Evolutionary conservation across 2,888 invertebrate genomes (phyloP), one percentile per base, ranked within the genome.

Genomic region (Phaedon cochleariae): DNA sequence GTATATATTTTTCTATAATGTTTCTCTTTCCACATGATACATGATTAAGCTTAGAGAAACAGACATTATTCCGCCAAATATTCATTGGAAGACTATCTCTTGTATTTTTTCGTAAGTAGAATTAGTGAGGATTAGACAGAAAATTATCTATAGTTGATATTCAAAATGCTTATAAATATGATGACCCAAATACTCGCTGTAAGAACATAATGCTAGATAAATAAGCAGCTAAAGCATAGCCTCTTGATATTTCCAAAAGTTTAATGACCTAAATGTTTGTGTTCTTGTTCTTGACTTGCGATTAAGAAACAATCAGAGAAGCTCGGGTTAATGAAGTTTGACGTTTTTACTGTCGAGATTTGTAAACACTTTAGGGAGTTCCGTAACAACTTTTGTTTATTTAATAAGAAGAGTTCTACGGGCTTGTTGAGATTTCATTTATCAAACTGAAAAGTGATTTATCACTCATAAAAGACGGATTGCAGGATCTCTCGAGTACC

Each of bases 371-470:
- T 34, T 41, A 41, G 34, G 41, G 41, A 60, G 37, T 60, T 41
- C 31, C 18, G 37, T 60, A 60, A 60, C 52, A 52, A 52, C 37
- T 48, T 60, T 12, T 41, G 60, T 52, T 60, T 60, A 51, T 60
- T 52, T 41, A 51, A 60, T 41, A 41, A 60, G 52, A n/a, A 52
- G 51, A 26, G 52, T 51, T 60, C 22, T 60, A 52, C 37, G 17
- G 52, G 20, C 52, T 21, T 37, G 41, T 41, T 15, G 41, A 41
- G 15, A 41, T 41, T 41, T 41, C 41, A 41, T 41, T 41, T 41
- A 41, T 41, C 41, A 41, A 41, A 41, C 41, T 41, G 41, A 41
- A 15, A 41, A 41, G 41, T 41, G 41, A 41, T 41, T 41, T 41
- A 41, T 41, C 41, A 41, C 41, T n/a, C 3, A 41, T 15, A 41